Evolutionary conservation across 2,113 vertebrate species (phyloP), one percentile per base, ranked within the genome.

Genomic region (Todiramphus saurophagus): DNA sequence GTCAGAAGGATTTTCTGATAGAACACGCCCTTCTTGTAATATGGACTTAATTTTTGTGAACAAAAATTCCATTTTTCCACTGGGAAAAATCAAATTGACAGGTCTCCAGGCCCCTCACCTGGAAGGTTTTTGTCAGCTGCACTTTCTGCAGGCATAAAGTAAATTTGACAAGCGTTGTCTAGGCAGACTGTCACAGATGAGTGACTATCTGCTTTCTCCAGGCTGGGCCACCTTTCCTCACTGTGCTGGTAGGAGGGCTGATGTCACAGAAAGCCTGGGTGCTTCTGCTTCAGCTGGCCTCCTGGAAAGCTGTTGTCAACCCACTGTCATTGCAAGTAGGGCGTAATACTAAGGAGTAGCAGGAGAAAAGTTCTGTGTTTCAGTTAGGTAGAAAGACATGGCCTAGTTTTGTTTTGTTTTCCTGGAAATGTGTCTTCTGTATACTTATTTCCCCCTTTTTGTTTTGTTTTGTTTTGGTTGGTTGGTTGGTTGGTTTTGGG

Each of bases 41-140:
- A 93, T 21, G 48, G 33, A 58, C 79, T n/a, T 58, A 50, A 7
- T 51, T 87, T 95, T 94, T 76, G 37, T 87, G 53, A 93, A 75
- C 31, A 90, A 90, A 80, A 70, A 91, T 80, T 73, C 44, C 1
- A 51, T 76, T 85, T 96, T 93, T 91, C 72, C 56, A 9, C 30
- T 10, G 75, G 87, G 63, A 92, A 90, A 91, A 86, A 69, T 80
- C 55, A 91, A 80, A 76, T 43, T 93, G 93, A 94, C 64, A 59
- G 72, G 82, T 90, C 59, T 87, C 72, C 41, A 90, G 41, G 51
- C 55, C 91, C 59, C n/a, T 87, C 63, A 83, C 31, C 50, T 60
- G 59, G 39, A 88, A 83, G 28, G 11, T 25, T 94, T 89, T 56
- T 83, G 75, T 81, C 94, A 86, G 55, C 59, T 77, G 74, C 67